These are phyloP conservation scores for Nysson spinosus DNA, from an alignment of 2,888 invertebrate species.

Conservation along the genomic window DNA sequence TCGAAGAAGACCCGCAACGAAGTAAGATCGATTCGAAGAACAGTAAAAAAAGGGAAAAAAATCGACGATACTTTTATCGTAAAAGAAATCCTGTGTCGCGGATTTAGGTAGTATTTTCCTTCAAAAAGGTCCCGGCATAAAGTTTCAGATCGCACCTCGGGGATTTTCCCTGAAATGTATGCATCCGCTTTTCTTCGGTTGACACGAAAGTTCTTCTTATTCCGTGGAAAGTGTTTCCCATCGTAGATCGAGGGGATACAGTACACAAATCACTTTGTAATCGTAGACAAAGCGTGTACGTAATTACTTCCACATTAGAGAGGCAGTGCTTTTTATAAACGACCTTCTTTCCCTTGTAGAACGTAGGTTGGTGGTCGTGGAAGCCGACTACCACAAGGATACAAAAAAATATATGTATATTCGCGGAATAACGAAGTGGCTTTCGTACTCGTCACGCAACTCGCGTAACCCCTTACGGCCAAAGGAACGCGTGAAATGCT, in stretches of 20 bases:
- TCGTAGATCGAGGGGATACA: constrained; percentile 3
- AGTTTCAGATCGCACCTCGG: no score
- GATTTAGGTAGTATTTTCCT: no score
- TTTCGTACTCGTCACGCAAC: constrained; percentile 25
- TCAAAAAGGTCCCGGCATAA: no score
- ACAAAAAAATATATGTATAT: constrained; percentile 12
- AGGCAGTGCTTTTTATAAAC: constrained; percentile 44
- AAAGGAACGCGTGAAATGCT: neutral
- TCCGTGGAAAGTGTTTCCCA: constrained; percentile 6
- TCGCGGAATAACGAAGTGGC: constrained; percentile 22
- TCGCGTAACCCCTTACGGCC: constrained; percentile 10
- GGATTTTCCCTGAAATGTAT: no score
- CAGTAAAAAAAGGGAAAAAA: no score
- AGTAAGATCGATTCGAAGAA: no score
- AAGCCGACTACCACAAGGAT: neutral
- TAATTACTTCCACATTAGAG: constrained; percentile 36
- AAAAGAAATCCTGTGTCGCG: no score
- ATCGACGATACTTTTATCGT: no score
- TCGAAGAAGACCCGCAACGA: no score
- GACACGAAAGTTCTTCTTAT: no score
- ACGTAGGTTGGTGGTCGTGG: constrained; percentile 26
- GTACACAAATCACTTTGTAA: constrained; percentile 7
- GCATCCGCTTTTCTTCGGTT: neutral
- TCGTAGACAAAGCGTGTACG: constrained; percentile 33
- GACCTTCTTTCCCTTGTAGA: constrained; percentile 41